Base-by-base conservation (phyloP, 2,113 vertebrate genomes). In the Morone chrysops region DNA sequence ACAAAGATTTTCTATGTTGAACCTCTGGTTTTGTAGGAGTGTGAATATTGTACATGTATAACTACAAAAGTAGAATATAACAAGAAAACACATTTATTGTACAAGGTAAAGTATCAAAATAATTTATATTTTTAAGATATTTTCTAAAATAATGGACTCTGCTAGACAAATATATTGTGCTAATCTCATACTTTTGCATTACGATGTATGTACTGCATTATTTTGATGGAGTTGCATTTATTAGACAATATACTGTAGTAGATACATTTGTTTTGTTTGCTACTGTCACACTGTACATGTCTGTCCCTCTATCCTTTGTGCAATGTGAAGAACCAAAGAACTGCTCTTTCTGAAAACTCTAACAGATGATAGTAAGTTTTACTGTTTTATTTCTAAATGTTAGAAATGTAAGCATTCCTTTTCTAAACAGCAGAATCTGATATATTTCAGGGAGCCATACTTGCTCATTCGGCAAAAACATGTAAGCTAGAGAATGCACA, bases 101-200 rank as follows among this genome's bases (percentile, higher is more conserved):
- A 83, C 67, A 75, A 86, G 75, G 41, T 69, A 84, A 78, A 88
- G 68, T 92, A 85, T 88, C 10, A 56, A 91, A 92, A 91, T 87
- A 72, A 92, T 95, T 93, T 95, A 95, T 95, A 95, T 96, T 95
- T 95, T 94, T 93, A 81, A 93, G 88, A 81, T 93, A 92, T 94
- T 95, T 96, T 95, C 84, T 93, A 94, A 94, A 87, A 80, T 18
- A 89, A 90, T 70, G 66, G 56, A 89, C 87, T 84, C 65, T 31
- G 31, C 73, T 89, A 92, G 90, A 89, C 56, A 47, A 84, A 90
- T 87, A 84, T 88, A 86, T 92, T 89, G 88, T 87, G 76, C 63
- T 88, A 78, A 92, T 81, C 80, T 84, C 54, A 81, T 93, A 92
- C 84, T 90, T 93, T 90, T 92, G 66, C 81, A 94, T 87, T 91